Base-by-base conservation (phyloP, 2,888 invertebrate species). In the Drosophila rubida region DNA sequence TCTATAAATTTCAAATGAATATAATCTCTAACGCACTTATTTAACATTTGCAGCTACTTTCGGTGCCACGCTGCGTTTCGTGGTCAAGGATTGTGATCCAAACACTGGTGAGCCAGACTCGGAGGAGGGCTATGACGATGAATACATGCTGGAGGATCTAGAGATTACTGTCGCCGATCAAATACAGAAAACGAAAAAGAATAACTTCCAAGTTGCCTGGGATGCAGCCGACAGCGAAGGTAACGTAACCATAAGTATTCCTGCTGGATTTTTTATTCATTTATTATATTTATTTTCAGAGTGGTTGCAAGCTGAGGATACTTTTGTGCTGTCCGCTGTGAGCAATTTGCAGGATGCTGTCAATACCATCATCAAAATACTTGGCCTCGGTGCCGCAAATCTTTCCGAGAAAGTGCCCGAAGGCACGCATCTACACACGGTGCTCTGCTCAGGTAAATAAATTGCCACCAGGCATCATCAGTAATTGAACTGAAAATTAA, bases 21-120 rank as follows among this genome's bases (percentile, higher is more conserved):
- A 4, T n/a, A 11, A 11, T 23, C 5, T 39, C 1, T 13, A 7
- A 14, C n/a, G 16, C 41, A 6, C 50, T 13, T 54, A 4, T 32
- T n/a, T 37, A 7, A 2, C 6, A 3, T 3, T 25, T 86, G 45
- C 19, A 92, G 92, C 93, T 77, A 95, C 96, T 0, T 97, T 99
- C 92, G 96, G 96, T 1, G 97, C 98, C 5, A 96, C 96, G 0
- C 92, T 99, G 76, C 97, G 98, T 90, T 99, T 99, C 91, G 93
- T 95, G 23, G 99, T 99, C 0, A 97, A 97, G 82, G 99, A 99
- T 92, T 99, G 99, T 88, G 99, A 99, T 92, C 99, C 99, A 0
- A 94, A 95, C 16, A 98, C 98, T 0, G 99, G 99, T 0, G 93
- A 96, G 46, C 97, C 99, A 0, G 98, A 98, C 78, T 96, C 97